Conservation (phyloP, 2,113 vertebrate genomes). For the Paramisgurnus dabryanus region DNA sequence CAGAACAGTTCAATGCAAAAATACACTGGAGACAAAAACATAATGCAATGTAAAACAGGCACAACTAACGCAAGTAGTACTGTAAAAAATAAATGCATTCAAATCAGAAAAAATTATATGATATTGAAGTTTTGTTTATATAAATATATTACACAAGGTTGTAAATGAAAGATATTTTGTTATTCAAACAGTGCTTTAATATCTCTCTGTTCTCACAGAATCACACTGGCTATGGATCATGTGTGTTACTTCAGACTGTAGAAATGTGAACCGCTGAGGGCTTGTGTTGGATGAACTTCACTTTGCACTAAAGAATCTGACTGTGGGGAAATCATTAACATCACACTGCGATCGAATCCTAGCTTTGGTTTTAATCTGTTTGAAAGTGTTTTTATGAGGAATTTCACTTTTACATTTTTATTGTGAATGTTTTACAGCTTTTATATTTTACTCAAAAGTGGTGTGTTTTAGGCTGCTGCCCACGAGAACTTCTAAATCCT, state of each 20-base stretch:
- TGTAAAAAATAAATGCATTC: too few relatives aligned
- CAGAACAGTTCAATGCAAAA: too few relatives aligned
- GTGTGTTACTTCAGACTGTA: slow-evolving; percentile 62
- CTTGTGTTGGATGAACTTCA: slow-evolving; percentile 25
- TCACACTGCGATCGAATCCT: slow-evolving; percentile 27
- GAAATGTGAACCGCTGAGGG: not conserved
- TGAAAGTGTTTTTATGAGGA: slow-evolving; percentile 12
- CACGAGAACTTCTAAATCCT: not conserved
- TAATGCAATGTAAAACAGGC: too few relatives aligned
- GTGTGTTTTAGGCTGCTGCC: not conserved
- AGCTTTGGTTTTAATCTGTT: slow-evolving; percentile 24
- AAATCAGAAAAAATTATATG: too few relatives aligned
- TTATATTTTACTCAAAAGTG: slow-evolving; percentile 2
- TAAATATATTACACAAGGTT: too few relatives aligned
- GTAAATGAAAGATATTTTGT: not conserved
- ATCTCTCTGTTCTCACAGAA: slow-evolving; percentile 56
- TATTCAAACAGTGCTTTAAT: not conserved
- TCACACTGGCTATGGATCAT: slow-evolving; percentile 67
- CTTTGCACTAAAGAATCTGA: slow-evolving; percentile 64
- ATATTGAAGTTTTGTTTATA: too few relatives aligned
- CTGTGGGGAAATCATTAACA: slow-evolving; percentile 40
- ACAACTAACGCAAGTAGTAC: too few relatives aligned
- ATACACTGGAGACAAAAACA: too few relatives aligned
- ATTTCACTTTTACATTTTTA: not conserved
- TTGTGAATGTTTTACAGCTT: slow-evolving; percentile 18